Evolutionary conservation across 2,797 vertebrate genomes (phyloP).

Genomic region (Erpetoichthys calabaricus): DNA sequence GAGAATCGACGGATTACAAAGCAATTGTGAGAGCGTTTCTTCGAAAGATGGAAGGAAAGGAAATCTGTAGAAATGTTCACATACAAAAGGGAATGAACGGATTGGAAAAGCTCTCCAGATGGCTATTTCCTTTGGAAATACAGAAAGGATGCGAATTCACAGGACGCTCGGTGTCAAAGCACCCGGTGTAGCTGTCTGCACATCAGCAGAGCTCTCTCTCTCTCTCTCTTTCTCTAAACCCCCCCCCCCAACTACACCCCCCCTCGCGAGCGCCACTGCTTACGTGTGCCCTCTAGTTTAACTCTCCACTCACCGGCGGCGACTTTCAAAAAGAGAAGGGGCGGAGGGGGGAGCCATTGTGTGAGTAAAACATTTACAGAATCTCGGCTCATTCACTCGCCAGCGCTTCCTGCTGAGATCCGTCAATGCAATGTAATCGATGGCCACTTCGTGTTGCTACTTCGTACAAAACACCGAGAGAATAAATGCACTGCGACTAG

Average conservation of each 20-base stretch:
- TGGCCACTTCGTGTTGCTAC: constrained; percentile 41
- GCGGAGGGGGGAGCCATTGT: constrained; percentile 24
- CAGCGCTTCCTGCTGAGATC: constrained; percentile 17
- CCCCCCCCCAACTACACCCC: too few species aligned
- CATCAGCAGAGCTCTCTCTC: constrained; percentile 52
- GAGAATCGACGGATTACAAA: too few species aligned
- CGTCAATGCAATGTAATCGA: constrained; percentile 32
- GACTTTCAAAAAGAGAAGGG: constrained; percentile 36
- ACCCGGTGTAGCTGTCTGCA: constrained; percentile 45
- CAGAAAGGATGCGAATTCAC: constrained; percentile 35
- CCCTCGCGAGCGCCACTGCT: constrained; percentile 61
- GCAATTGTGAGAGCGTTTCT: too few species aligned
- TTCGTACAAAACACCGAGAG: too few species aligned
- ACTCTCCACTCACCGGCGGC: constrained; percentile 64
- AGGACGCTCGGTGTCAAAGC: constrained; percentile 47
- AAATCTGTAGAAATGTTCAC: constrained; percentile 11
- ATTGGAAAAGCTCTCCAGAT: background rate
- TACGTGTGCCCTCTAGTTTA: constrained; percentile 61
- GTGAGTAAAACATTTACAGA: constrained; percentile 19
- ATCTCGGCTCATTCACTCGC: constrained; percentile 24
- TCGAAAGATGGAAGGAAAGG: background rate
- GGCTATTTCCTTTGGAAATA: constrained; percentile 18
- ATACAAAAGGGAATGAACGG: constrained; percentile 11
- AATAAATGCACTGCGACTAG: too few species aligned
- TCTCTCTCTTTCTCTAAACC: too few species aligned